Conservation (phyloP, 2,888 invertebrate genomes). For the Chrysopilus asiliformis region DNA sequence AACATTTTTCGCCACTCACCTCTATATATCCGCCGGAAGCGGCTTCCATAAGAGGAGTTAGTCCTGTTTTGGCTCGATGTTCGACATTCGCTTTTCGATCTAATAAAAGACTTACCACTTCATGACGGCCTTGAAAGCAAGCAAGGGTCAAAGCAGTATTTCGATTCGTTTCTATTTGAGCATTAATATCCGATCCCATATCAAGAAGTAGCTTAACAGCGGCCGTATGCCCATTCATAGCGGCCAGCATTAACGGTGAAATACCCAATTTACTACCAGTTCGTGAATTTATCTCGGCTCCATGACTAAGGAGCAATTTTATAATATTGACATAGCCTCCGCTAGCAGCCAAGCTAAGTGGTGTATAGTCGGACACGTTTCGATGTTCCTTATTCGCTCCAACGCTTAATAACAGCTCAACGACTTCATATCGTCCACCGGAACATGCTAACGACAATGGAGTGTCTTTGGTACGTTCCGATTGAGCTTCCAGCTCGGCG, state of each 20-base stretch:
- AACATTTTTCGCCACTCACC: too few species aligned
- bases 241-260: constrained; percentile 96
- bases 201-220: constrained; percentile 90
- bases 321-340: constrained; percentile 99
- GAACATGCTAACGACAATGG: constrained; percentile 95
- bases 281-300: constrained; percentile 96
- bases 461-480: constrained; percentile 97
- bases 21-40: constrained; percentile 99
- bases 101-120: constrained; percentile 90
- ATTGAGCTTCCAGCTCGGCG: constrained; percentile 98
- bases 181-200: constrained; percentile 98
- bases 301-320: constrained; percentile 78
- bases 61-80: constrained; percentile 96
- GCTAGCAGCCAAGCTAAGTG: constrained; percentile 94
- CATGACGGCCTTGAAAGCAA: constrained; percentile 97
- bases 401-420: constrained; percentile 75
- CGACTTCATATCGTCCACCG: constrained; percentile 92
- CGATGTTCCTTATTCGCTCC: constrained; percentile 96
- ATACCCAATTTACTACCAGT: constrained; percentile 96
- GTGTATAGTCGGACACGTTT: constrained; percentile 98
- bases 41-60: constrained; percentile 98
- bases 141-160: constrained; percentile 97
- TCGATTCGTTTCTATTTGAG: constrained; percentile 97
- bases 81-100: constrained; percentile 98
- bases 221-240: constrained; percentile 96